Base-by-base conservation (phyloP, 2,888 invertebrate species). In the Drosophila barbarae region DNA sequence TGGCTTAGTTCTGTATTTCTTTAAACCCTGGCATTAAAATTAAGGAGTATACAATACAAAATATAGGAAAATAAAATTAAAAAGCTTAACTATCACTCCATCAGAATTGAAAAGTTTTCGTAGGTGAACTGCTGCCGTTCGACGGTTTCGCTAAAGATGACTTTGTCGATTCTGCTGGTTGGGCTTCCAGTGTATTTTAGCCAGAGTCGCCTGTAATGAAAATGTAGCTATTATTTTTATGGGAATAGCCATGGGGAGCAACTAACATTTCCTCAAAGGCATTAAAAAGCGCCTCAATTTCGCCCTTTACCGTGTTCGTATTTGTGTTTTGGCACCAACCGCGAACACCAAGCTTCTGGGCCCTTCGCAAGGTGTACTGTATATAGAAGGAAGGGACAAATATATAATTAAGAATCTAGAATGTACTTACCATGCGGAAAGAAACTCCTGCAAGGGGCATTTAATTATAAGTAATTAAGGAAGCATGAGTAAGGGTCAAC, bases 121-220 rank as follows among this genome's bases (percentile, higher is more conserved):
- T 90, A 92, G 0, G 90, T 89, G 58, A 87, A 92, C 4, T 90
- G 87, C 0, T 87, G 49, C n/a, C 94, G 91, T 65, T 91, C 90
- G 69, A 91, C 91, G 65, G 92, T 91, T 80, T 94, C 93, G 18
- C 90, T 90, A 87, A 95, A 96, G 69, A 93, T 92, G 0, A 92
- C 92, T 86, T 92, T 94, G 9, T 94, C 94, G 73, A 96, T 95
- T 72, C 90, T 90, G 46, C 95, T 94, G 72, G 91, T 91, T 0
- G 95, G 95, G 87, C 95, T 95, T 41, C 95, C 96, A 6, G 91
- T 93, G 32, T 90, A 90, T 77, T 91, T 90, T 53, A 96, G 53
- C 89, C 88, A 89, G 23, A 76, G 66, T 61, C 87, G 86, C 88
- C 88, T 89, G 41, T 6, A 42, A n/a, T 1, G 3, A 21, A 21